These are phyloP conservation scores for Hemichromis elongatus DNA, from an alignment of 2,113 vertebrate species.

Conservation along the genomic window DNA sequence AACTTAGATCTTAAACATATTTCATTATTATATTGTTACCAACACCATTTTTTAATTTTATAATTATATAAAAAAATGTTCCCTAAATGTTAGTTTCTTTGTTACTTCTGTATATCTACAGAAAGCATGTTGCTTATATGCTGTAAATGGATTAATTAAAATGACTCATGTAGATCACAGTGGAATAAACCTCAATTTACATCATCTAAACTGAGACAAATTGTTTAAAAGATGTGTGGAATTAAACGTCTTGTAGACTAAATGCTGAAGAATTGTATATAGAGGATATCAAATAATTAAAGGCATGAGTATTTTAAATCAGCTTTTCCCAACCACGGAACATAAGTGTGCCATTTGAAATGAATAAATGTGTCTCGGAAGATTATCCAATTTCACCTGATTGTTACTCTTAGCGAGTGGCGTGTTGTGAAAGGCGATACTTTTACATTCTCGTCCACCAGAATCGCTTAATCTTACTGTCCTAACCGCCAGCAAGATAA, in stretches of 20 bases:
- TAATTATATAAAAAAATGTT: background rate
- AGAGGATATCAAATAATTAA: too few relatives aligned
- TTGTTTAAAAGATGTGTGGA: background rate
- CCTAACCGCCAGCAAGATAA: background rate
- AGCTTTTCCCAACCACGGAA: background rate
- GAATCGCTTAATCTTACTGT: background rate
- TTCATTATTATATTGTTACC: accelerated
- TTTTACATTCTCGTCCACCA: background rate
- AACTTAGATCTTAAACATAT: background rate
- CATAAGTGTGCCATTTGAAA: background rate
- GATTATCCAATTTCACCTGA: background rate
- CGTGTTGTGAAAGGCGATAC: background rate
- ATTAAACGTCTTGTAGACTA: background rate
- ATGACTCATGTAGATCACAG: accelerated
- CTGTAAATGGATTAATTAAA: background rate
- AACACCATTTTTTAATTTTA: background rate
- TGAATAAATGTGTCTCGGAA: accelerated
- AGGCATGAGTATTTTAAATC: background rate
- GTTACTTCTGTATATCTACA: background rate
- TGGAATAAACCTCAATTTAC: background rate
- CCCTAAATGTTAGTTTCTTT: background rate
- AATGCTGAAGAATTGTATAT: background rate
- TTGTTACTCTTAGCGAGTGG: background rate
- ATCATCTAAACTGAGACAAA: accelerated
- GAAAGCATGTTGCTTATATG: background rate